Conservation (phyloP, 2,797 vertebrate genomes). For the Euphonia xanthogaster region DNA sequence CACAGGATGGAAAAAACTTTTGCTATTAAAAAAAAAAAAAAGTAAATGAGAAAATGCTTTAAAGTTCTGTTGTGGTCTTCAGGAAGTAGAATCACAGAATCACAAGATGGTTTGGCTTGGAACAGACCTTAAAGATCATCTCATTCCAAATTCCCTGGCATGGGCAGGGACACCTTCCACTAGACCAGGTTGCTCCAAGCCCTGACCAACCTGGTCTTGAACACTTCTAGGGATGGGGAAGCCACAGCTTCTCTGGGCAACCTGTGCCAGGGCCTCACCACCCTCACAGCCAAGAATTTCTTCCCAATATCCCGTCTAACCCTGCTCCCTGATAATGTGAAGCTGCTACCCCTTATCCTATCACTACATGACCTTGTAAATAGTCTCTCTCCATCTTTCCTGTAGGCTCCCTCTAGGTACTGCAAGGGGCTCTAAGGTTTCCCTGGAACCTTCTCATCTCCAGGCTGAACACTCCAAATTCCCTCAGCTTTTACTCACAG, state of each 20-base stretch:
- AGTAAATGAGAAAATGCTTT: background rate
- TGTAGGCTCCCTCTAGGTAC: background rate
- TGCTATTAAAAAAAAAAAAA: background rate
- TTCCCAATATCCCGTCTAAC: background rate
- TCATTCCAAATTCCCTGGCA: background rate
- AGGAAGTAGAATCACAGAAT: background rate
- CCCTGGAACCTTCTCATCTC: background rate
- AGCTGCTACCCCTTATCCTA: background rate
- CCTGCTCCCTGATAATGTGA: background rate
- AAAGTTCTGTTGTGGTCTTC: background rate
- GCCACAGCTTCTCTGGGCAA: background rate
- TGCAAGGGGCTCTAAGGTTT: background rate
- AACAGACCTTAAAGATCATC: background rate
- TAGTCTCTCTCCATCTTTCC: background rate
- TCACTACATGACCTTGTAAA: background rate
- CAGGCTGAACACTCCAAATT: background rate
- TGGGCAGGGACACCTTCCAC: background rate
- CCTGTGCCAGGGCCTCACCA: background rate
- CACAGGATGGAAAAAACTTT: background rate
- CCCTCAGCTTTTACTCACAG: background rate
- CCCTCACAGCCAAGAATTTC: background rate
- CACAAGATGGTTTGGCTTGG: background rate
- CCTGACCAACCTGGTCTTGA: rapidly evolving
- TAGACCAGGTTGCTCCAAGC: background rate
- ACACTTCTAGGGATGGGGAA: background rate